Base-by-base conservation (phyloP, 2,113 vertebrate genomes). In the Aphyosemion australe region DNA sequence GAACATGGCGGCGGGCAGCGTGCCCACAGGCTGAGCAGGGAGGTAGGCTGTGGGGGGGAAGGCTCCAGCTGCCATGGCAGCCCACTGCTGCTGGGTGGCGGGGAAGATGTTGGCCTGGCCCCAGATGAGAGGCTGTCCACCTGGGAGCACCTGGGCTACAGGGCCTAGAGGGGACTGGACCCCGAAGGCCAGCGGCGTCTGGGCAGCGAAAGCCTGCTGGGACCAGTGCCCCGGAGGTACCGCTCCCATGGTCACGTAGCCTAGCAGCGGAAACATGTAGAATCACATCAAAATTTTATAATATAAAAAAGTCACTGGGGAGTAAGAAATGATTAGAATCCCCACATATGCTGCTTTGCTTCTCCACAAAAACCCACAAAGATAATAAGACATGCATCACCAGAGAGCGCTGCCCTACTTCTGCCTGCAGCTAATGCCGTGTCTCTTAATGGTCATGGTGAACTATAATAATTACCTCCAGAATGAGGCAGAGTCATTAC, bases 211-310 rank as follows among this genome's bases (percentile, higher is more conserved):
- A 14, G 95, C 93, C 90, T 97, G 96, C 93, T 98, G 97, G 83
- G 96, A 95, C 97, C 97, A 99, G 87, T 96, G 96, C 0, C 94
- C 95, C 13, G 97, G 95, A 74, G 96, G 94, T 61, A 98, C 95
- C 50, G 97, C 95, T 88, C 97, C 97, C 97, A 98, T 99, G 31
- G 97, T 97, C 91, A 99, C 96, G 76, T 99, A 99, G 96, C 97
- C 97, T 99, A 79, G 64, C 53, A 8, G 53, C 15, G 14, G 31
- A 69, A 49, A 69, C 0, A 2, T 46, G 32, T 2, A 54, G 50
- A 43, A 39, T 39, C 37, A 10, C 11, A 10, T 39, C 8, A 39
- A 39, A 1, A 50, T 48, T 12, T 21, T 13, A 48, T 13, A 20
- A 32, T 2, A 54, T 5, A 6, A 37, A 21, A 54, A 54, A 64